These are phyloP conservation scores for Gastrophysa polygoni DNA, from an alignment of 2,888 invertebrate genomes.

Conservation along the genomic window DNA sequence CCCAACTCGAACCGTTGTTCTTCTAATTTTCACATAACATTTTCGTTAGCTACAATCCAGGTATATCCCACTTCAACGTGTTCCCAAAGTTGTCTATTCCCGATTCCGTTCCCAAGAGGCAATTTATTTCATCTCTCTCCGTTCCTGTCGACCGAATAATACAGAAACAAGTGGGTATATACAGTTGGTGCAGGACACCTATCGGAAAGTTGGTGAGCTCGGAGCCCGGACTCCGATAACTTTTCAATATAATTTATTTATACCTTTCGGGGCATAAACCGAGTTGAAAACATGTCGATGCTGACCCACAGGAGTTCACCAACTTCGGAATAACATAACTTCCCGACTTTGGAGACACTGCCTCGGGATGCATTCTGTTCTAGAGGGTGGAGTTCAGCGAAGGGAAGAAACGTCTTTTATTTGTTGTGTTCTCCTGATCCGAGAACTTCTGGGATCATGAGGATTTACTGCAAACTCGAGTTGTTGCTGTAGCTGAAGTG, in stretches of 20 bases:
- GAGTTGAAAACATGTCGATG: not conserved
- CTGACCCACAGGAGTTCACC: not conserved
- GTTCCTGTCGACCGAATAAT: not conserved
- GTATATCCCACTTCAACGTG: no score
- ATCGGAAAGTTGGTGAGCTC: not conserved
- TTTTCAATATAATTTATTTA: constrained; percentile 12
- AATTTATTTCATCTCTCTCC: constrained; percentile 20
- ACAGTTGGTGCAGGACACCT: not conserved
- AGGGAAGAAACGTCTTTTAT: no score
- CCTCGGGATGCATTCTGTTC: not conserved
- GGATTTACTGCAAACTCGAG: no score
- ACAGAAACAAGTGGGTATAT: not conserved
- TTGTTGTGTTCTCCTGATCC: no score
- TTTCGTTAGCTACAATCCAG: no score
- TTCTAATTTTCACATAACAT: no score
- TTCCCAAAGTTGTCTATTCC: not conserved
- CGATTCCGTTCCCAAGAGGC: not conserved
- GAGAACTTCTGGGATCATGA: no score
- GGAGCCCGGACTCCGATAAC: not conserved
- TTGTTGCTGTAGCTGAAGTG: no score
- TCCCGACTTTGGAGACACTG: not conserved
- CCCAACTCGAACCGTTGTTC: no score
- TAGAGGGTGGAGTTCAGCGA: no score
- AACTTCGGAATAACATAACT: not conserved
- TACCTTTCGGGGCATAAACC: constrained; percentile 3